Evolutionary conservation across 2,113 vertebrate species (phyloP), one percentile per base, ranked within the genome.

Genomic region (Rhinogobius similis): DNA sequence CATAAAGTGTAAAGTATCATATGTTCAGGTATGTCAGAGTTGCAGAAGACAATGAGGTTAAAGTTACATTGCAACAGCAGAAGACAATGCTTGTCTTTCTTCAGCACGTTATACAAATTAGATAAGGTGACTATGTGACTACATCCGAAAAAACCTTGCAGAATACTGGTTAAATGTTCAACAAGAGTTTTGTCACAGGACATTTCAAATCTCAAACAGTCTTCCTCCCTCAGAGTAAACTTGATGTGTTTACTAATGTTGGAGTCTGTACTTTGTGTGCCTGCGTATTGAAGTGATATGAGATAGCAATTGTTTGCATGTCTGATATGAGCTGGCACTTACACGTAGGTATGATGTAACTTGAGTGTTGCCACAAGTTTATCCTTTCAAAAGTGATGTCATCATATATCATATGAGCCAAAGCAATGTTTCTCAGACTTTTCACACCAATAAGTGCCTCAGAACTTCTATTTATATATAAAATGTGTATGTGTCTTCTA

Each of bases 311-410:
- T 2, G 53, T 43, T 24, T 36, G 38, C 48, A 44, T 65, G 20
- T 23, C 18, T 67, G 70, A 68, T 65, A 58, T 32, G 43, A 75
- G 39, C 10, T 63, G 38, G 16, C 59, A 62, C 61, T 52, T 61
- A 8, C n/a, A n/a, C n/a, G n/a, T n/a, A n/a, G n/a, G n/a, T 4
- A 13, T 76, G 70, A 71, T 53, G 10, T 76, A 13, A 63, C 27
- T 39, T 29, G 61, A 6, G 55, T 58, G 24, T 8, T 50, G 63
- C 64, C 43, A 70, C 32, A 1, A 53, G 41, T 67, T 1, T 36
- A 23, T 18, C 10, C 4, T 20, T 29, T 9, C 1, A 41, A n/a
- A 23, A 0, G 0, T n/a, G 24, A 62, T 4, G 12, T 23, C 5
- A 50, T 24, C 20, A 10, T 10, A 38, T 27, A 16, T 18, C 20